Conservation (phyloP, 1,140 invertebrate genomes). For the Helicorthomorpha holstii region DNA sequence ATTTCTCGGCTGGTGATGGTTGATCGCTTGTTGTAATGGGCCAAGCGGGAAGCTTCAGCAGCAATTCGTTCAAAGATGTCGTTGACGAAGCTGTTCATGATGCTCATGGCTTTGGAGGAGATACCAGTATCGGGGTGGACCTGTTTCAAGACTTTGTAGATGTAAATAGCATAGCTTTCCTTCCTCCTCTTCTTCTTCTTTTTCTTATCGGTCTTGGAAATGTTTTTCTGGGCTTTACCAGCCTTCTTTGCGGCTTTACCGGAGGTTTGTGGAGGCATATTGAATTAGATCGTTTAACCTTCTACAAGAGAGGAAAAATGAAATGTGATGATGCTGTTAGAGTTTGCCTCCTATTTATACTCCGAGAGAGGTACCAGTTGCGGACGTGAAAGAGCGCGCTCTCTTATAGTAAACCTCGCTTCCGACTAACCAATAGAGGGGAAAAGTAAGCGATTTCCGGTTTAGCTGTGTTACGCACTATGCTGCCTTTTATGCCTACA, state of each 20-base stretch:
- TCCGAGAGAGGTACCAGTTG: background rate
- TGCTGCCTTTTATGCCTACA: too few species aligned
- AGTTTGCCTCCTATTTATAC: background rate
- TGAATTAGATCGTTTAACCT: background rate
- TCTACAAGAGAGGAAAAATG: background rate
- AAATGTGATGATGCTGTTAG: background rate
- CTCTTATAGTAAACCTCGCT: too few species aligned
- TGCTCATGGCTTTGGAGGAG: slow-evolving; percentile 37
- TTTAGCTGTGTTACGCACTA: too few species aligned
- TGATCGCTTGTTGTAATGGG: slow-evolving; percentile 45
- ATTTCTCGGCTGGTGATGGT: slow-evolving; percentile 39
- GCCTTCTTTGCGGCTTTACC: slow-evolving; percentile 32
- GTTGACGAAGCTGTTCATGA: slow-evolving; percentile 34
- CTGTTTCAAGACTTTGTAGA: slow-evolving; percentile 54
- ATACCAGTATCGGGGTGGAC: slow-evolving; percentile 51
- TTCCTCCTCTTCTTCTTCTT: slow-evolving; percentile 33
- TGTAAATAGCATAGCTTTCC: slow-evolving; percentile 49
- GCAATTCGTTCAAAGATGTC: slow-evolving; percentile 37
- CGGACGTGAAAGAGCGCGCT: background rate
- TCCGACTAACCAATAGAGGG: too few species aligned
- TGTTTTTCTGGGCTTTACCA: slow-evolving; percentile 28
- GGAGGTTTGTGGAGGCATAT: slow-evolving; percentile 27
- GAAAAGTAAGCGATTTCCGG: too few species aligned
- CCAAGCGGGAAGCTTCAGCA: slow-evolving; percentile 43
- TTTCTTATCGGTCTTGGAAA: slow-evolving; percentile 24